A percentile compares a stretch with the other conserved stretches of the same genome.
phyloP scores from a whole-genome alignment of 1,140 invertebrate species.

The Apis dorsata region DNA sequence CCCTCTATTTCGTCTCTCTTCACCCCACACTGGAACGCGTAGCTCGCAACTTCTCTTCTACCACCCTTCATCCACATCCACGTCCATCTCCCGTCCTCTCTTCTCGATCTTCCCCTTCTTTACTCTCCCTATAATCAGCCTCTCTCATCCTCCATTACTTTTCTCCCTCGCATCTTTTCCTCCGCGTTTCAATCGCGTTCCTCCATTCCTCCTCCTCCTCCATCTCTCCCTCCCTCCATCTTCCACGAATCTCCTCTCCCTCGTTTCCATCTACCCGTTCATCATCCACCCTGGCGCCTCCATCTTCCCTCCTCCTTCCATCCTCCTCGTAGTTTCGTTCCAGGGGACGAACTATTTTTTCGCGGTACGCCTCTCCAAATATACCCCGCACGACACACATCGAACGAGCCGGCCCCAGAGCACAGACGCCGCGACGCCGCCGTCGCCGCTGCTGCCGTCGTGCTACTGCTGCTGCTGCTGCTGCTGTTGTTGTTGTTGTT shows the following conservation, averaged over 20 bases:
- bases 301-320: background rate
- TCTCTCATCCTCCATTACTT: conserved; percentile 11
- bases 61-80: conserved; percentile 5
- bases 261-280: background rate
- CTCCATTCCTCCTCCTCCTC: background rate
- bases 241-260: background rate
- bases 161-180: background rate
- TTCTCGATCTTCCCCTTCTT: background rate
- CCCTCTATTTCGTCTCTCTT: conserved; percentile 22
- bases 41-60: conserved; percentile 15
- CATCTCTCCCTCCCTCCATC: background rate
- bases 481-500: background rate
- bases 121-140: background rate
- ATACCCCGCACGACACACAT: background rate
- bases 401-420: background rate
- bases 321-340: background rate
- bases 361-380: conserved; percentile 5
- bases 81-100: background rate
- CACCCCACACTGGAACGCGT: background rate
- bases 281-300: background rate
- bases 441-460: too few relatives aligned
- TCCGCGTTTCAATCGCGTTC: background rate
- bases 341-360: conserved; percentile 16
- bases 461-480: too few relatives aligned
- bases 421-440: background rate